Base-by-base conservation (phyloP, 2,113 vertebrate genomes). In the Abramis brama region DNA sequence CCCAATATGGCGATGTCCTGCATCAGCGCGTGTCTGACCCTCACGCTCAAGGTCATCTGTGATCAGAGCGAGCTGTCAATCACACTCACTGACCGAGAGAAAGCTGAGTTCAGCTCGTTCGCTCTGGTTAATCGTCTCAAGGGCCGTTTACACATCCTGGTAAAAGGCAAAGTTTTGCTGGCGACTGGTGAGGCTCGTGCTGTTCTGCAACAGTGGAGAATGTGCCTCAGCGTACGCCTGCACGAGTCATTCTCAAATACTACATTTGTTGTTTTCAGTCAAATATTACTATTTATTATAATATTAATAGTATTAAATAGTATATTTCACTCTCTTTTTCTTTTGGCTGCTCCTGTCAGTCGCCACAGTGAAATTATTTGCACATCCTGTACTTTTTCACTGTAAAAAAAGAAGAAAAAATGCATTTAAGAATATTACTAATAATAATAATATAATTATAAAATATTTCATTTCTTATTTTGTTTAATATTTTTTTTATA, bases 21-120 rank as follows among this genome's bases (percentile, higher is more conserved):
- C 91, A 93, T 93, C 93, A 93, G 93, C 92, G 82, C 91, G 86
- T 89, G 88, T 92, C 88, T 90, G 85, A 94, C 93, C 93, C 82
- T 83, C 88, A 23, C 81, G 71, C 89, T 89, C 91, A 95, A 95
- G 94, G 93, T 94, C 94, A 93, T 84, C 59, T 5, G 66, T 88
- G 91, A 89, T 90, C 82, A 92, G 89, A 88, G 52, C 17, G 19
- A 19, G 6, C 55, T 85, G 87, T 85, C 82, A 85, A 83, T 39
- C 80, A 70, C 43, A 15, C 76, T 11, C 10, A n/a, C 30, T 57
- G 55, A 21, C 55, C 19, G 55, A 57, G 55, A 57, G 55, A 8
- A 7, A 57, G 55, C 55, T 62, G 71, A 43, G 36, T 39, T 36
- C 66, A 70, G 66, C 66, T 15, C 66, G 9, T 23, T 2, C 39